phyloP scores from a whole-genome alignment of 2,113 vertebrate species.

The Tor tambroides region DNA sequence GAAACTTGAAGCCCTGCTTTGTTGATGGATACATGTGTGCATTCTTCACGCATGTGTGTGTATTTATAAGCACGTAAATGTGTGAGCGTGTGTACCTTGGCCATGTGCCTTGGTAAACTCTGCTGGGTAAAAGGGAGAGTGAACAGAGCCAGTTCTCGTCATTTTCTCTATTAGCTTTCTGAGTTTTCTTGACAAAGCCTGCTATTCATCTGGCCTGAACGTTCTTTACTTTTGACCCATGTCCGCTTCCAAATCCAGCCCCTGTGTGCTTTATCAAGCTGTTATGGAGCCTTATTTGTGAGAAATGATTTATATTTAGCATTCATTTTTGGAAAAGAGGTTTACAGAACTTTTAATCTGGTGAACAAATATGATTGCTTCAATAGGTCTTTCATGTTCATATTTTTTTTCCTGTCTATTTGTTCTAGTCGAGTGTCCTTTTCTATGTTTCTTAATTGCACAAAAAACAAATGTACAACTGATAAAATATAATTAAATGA shows the following conservation, averaged over 20 bases:
- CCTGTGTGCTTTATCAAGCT: conserved; percentile 55
- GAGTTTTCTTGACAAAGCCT: conserved; percentile 70
- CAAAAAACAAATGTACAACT: too few relatives aligned
- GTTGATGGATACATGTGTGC: conserved; percentile 10
- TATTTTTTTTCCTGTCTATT: not conserved
- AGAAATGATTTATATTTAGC: conserved; percentile 71
- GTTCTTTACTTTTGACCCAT: conserved; percentile 67
- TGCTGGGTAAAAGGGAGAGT: conserved; percentile 55
- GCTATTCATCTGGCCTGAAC: conserved; percentile 71
- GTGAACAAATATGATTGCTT: conserved; percentile 58
- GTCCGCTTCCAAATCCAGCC: conserved; percentile 68
- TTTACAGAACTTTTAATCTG: conserved; percentile 55
- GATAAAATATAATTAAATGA: too few relatives aligned
- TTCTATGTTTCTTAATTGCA: not conserved
- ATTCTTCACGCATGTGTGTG: conserved; percentile 46
- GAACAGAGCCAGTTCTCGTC: conserved; percentile 66
- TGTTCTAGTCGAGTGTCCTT: not conserved
- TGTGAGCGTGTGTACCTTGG: conserved; percentile 65
- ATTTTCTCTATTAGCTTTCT: conserved; percentile 74
- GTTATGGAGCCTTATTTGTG: conserved; percentile 68
- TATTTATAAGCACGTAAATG: conserved; percentile 40
- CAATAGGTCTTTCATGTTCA: not conserved
- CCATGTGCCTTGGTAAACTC: conserved; percentile 70
- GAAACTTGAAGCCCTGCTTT: conserved; percentile 12
- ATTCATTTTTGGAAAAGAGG: conserved; percentile 61